Evolutionary conservation across 2,113 vertebrate species (phyloP).

Genomic region (Anhinga rufa): DNA sequence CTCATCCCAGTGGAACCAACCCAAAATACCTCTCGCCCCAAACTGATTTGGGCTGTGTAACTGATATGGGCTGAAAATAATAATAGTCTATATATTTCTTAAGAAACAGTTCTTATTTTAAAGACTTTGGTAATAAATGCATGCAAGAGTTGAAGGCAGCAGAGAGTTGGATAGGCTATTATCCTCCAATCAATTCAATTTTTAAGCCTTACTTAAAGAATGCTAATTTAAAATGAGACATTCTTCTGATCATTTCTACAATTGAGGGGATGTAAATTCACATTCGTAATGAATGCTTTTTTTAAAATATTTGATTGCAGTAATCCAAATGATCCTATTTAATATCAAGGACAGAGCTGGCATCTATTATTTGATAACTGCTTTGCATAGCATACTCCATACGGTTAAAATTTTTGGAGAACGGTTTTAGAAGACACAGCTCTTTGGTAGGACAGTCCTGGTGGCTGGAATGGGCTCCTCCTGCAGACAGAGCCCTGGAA

Average conservation of each 20-base stretch:
- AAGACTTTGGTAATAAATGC: slow-evolving; percentile 28
- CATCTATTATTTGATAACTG: slow-evolving; percentile 64
- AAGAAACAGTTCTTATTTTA: slow-evolving; percentile 42
- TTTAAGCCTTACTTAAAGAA: slow-evolving; percentile 67
- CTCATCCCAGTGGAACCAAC: neutral
- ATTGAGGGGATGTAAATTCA: slow-evolving; percentile 65
- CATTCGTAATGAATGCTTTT: slow-evolving; percentile 64
- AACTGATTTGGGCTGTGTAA: neutral
- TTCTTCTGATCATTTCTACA: slow-evolving; percentile 70
- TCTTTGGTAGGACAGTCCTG: neutral
- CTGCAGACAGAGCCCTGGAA: neutral
- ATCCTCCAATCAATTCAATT: slow-evolving; percentile 61
- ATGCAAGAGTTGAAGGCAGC: slow-evolving; percentile 13
- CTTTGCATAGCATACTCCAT: slow-evolving; percentile 53
- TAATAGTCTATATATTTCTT: neutral
- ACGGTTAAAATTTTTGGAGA: slow-evolving; percentile 29
- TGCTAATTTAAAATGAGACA: slow-evolving; percentile 63
- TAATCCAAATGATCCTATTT: slow-evolving; percentile 44
- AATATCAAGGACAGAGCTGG: slow-evolving; percentile 62
- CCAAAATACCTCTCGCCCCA: neutral
- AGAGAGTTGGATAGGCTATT: slow-evolving; percentile 46
- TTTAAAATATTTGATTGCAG: slow-evolving; percentile 63
- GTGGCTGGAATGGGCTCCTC: neutral
- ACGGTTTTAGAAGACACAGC: neutral
- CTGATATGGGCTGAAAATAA: neutral